These are phyloP conservation scores for Iselma pallidipennis DNA, from an alignment of 2,888 invertebrate species.

Conservation along the genomic window DNA sequence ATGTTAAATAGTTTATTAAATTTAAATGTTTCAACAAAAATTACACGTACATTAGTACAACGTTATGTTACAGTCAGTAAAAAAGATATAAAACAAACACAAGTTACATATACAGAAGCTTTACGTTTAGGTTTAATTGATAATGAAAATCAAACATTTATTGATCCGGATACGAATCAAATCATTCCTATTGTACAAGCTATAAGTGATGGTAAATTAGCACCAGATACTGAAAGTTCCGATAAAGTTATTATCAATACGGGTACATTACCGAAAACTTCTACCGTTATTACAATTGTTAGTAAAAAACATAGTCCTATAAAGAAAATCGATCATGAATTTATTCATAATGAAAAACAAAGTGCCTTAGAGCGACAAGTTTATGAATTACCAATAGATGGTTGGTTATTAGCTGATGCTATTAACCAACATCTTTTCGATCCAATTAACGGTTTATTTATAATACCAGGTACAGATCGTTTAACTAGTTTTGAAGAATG, in stretches of 20 bases:
- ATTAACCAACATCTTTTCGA: constrained; percentile 83
- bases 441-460: constrained; percentile 79
- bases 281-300: constrained; percentile 36
- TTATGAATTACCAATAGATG: constrained; percentile 79
- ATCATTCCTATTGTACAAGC: constrained; percentile 78
- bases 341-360: constrained; percentile 56
- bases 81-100: constrained; percentile 62
- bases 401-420: constrained; percentile 83
- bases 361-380: constrained; percentile 66
- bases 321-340: constrained; percentile 52
- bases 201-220: constrained; percentile 71
- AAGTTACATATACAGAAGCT: constrained; percentile 78
- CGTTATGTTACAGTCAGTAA: constrained; percentile 78
- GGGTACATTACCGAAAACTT: constrained; percentile 39
- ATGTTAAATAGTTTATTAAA: constrained; percentile 82
- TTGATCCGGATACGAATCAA: constrained; percentile 74
- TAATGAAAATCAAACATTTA: constrained; percentile 74
- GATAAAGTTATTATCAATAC: constrained; percentile 37
- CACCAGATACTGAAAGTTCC: constrained; percentile 60
- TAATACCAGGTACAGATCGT: constrained; percentile 84
- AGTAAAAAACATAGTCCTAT: constrained; percentile 35
- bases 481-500: constrained; percentile 86
- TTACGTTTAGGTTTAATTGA: constrained; percentile 78
- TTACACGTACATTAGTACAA: constrained; percentile 82
- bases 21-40: constrained; percentile 85